Evolutionary conservation across 2,888 invertebrate species (phyloP).

Genomic region (Meganola albula): DNA sequence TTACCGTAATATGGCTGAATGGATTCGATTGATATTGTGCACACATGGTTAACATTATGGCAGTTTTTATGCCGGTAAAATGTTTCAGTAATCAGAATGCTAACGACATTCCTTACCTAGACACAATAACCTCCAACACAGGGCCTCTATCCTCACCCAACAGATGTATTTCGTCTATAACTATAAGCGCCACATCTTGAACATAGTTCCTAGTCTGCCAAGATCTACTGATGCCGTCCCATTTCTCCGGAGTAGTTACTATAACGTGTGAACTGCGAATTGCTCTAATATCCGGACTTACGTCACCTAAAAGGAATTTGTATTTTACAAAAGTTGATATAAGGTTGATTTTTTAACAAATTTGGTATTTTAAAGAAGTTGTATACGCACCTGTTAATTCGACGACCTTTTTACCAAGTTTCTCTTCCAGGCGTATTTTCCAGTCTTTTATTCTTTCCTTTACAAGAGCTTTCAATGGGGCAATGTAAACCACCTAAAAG

Average conservation of each 20-base stretch:
- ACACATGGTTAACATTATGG: no score
- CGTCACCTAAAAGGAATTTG: constrained; percentile 57
- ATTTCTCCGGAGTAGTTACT: constrained; percentile 99
- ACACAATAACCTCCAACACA: constrained; percentile 97
- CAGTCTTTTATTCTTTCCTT: constrained; percentile 98
- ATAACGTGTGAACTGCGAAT: constrained; percentile 93
- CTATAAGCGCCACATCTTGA: constrained; percentile 90
- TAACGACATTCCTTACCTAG: no score
- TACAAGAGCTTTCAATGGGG: constrained; percentile 97
- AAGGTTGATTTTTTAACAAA: neutral
- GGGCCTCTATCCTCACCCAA: constrained; percentile 94
- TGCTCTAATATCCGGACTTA: constrained; percentile 90
- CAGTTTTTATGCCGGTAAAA: no score
- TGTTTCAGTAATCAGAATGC: no score
- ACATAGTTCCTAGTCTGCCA: constrained; percentile 99
- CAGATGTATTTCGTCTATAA: constrained; percentile 99
- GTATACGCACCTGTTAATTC: constrained; percentile 91
- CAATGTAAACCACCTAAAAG: constrained; percentile 94
- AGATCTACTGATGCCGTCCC: constrained; percentile 99
- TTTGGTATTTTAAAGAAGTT: neutral
- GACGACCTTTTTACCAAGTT: constrained; percentile 89
- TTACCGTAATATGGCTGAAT: no score
- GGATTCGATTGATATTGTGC: no score
- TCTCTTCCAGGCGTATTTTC: constrained; percentile 86
- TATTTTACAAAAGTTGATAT: neutral